These are phyloP conservation scores for Drosophila infuscata DNA, from an alignment of 2,888 invertebrate species.

Conservation along the genomic window DNA sequence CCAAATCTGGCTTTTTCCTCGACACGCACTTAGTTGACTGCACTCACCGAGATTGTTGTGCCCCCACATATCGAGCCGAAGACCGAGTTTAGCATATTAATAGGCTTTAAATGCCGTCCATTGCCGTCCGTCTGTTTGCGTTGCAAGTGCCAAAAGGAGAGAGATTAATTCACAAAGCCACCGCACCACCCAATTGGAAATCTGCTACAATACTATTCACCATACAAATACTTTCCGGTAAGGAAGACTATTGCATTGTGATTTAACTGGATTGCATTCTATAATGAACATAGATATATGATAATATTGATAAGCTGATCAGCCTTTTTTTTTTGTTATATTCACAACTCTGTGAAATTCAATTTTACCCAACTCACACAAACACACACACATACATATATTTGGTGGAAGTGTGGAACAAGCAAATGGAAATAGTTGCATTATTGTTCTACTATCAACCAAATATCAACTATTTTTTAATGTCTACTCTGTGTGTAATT, in stretches of 20 bases:
- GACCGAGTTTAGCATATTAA: conserved; percentile 72
- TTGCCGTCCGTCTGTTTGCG: conserved; percentile 42
- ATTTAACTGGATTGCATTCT: conserved; percentile 2
- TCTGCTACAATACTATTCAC: neutral
- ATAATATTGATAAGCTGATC: neutral
- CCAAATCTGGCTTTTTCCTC: neutral
- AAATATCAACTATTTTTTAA: conserved; percentile 35
- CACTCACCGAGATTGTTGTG: conserved; percentile 42
- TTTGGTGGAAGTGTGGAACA: conserved; percentile 7
- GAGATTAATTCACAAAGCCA: neutral
- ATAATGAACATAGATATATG: conserved; percentile 2
- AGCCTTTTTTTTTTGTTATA: neutral
- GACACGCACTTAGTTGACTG: conserved; percentile 37
- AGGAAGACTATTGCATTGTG: neutral
- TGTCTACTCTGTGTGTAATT: conserved; percentile 16
- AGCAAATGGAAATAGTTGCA: conserved; percentile 45
- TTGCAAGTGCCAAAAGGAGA: conserved; percentile 6
- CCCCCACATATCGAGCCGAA: neutral
- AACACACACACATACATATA: neutral
- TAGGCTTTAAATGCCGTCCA: conserved; percentile 53
- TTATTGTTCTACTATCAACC: conserved; percentile 34
- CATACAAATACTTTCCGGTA: conserved; percentile 10
- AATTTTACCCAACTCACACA: neutral
- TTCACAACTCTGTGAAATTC: neutral
- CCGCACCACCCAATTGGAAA: neutral